Evolutionary conservation across 1,140 invertebrate genomes (phyloP).

Genomic region (Tetragonula clypearis): DNA sequence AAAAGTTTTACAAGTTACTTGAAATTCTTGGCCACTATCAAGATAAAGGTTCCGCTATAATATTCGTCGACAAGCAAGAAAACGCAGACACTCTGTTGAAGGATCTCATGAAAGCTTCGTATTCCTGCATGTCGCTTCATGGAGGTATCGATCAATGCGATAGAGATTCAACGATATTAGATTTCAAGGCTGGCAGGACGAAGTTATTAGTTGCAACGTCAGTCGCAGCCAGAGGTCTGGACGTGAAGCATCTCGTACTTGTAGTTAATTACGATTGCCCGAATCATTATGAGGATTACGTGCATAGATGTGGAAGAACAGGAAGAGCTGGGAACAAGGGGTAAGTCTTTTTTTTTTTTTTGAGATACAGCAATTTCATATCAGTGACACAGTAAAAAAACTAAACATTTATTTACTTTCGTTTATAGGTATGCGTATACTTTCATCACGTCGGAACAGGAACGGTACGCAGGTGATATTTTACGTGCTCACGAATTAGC

Average conservation of each 20-base stretch:
- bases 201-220: constrained; percentile 95
- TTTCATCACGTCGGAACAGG: constrained; percentile 97
- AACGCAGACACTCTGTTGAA: constrained; percentile 97
- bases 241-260: constrained; percentile 98
- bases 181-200: constrained; percentile 97
- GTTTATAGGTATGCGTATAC: constrained; percentile 91
- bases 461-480: constrained; percentile 95
- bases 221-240: constrained; percentile 97
- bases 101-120: constrained; percentile 98
- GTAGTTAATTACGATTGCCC: constrained; percentile 99
- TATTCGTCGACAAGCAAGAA: constrained; percentile 99
- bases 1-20: constrained; percentile 98
- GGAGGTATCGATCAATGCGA: constrained; percentile 99
- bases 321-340: constrained; percentile 98
- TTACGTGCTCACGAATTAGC: constrained; percentile 95
- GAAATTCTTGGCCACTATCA: constrained; percentile 97
- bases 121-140: constrained; percentile 97
- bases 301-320: constrained; percentile 97
- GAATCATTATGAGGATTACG: constrained; percentile 99
- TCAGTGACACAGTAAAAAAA: too few relatives aligned
- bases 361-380: accelerated
- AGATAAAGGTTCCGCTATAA: constrained; percentile 95
- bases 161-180: constrained; percentile 97
- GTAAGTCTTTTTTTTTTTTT: constrained; percentile 26
- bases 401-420: background rate